A percentile compares a stretch with the other conserved stretches of the same genome.
phyloP scores from a whole-genome alignment of 2,888 invertebrate genomes.

The Notodonta ziczac region DNA sequence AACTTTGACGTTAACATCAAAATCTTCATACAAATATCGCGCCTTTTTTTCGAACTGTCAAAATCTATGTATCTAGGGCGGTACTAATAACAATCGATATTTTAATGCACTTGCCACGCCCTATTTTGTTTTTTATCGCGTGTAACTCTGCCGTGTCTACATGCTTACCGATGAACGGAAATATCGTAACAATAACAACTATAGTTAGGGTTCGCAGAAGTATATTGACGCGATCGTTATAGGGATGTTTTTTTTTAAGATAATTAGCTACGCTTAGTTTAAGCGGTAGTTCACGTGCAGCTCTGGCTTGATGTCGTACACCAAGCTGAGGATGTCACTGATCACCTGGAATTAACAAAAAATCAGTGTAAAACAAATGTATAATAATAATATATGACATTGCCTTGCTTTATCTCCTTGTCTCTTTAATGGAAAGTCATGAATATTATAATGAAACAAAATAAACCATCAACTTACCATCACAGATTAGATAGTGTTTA shows the following conservation, averaged over 20 bases:
- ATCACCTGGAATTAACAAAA: slow-evolving; percentile 86
- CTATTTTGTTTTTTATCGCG: slow-evolving; percentile 17
- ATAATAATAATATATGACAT: too few relatives aligned
- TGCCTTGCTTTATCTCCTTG: too few relatives aligned
- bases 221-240: slow-evolving; percentile 36
- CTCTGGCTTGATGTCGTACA: slow-evolving; percentile 96
- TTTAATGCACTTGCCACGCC: neutral
- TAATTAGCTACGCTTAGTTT: slow-evolving; percentile 43
- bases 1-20: slow-evolving; percentile 12
- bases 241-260: slow-evolving; percentile 23
- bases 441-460: too few relatives aligned
- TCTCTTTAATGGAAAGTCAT: too few relatives aligned
- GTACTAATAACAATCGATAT: slow-evolving; percentile 2
- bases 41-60: slow-evolving; percentile 16
- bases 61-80: slow-evolving; percentile 23
- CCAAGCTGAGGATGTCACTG: slow-evolving; percentile 90
- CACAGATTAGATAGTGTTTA: too few relatives aligned
- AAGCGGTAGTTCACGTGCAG: slow-evolving; percentile 94
- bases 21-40: slow-evolving; percentile 5
- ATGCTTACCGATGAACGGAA: slow-evolving; percentile 38
- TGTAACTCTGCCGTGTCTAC: slow-evolving; percentile 42
- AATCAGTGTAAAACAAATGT: neutral
- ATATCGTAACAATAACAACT: slow-evolving; percentile 58
- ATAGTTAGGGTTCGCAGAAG: slow-evolving; percentile 48
- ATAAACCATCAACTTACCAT: too few relatives aligned